Base-by-base conservation (phyloP, 2,797 vertebrate genomes). In the Typhlichthys eigenmanni region DNA sequence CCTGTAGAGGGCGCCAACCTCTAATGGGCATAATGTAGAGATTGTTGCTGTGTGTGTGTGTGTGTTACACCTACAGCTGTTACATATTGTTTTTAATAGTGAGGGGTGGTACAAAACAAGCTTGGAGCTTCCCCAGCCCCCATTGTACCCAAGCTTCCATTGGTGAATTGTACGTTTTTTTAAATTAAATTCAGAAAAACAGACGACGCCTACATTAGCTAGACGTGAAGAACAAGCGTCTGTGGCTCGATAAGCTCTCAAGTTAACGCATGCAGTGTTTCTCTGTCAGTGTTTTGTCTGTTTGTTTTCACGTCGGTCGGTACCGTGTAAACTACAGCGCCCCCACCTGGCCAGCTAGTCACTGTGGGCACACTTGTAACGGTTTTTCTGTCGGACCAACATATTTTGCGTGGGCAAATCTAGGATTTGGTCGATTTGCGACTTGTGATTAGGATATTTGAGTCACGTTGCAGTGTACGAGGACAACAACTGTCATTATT, bases 371-470 rank as follows among this genome's bases (percentile, higher is more conserved):
- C 79, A 65, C 79, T 66, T 48, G 65, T 78, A 59, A 77, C 78
- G 71, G 78, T 76, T 80, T 76, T 81, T 88, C 82, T 81, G 72
- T 85, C 75, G 87, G 89, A 90, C 88, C 90, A 89, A 89, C 80
- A 77, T 74, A 80, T 52, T 80, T 81, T 75, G 72, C 78, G 72
- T 81, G 75, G 81, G 85, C 88, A 86, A 19, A 19, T 19, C 19
- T 19, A 19, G 2, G 2, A 34, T 34, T 34, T 5, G 1, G 34
- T 34, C 34, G 34, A 34, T 34, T 34, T 34, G 34, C 7, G 14
- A 10, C 55, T 66, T 71, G 78, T 75, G 60, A 70, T 81, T 60
- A 63, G 67, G 59, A 66, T 76, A 75, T 71, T 4, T 16, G 71
- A 83, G 49, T 63, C 72, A 63, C 47, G 9, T 10, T 16, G 78